Evolutionary conservation across 1,140 invertebrate species (phyloP).

Genomic region (Microplitis demolitor): DNA sequence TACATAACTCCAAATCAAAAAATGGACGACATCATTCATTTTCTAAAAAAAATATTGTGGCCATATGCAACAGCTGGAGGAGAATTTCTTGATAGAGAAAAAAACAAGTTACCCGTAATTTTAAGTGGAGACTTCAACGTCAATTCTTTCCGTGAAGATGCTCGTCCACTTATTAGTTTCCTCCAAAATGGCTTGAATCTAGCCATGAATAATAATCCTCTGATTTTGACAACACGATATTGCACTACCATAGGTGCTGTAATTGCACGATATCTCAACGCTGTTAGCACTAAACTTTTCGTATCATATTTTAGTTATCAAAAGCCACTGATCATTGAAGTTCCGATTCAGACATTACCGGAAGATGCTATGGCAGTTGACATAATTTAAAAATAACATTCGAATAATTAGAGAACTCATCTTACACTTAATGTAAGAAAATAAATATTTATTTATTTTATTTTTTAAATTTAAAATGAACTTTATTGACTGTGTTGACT

Average conservation of each 20-base stretch:
- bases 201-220: background rate
- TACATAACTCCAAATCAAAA: background rate
- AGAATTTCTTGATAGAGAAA: background rate
- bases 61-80: conserved; percentile 2
- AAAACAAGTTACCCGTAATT: conserved; percentile 1
- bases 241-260: background rate
- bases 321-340: no score
- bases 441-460: no score
- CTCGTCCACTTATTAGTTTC: background rate
- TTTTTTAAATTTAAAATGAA: no score
- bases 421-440: no score
- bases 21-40: background rate
- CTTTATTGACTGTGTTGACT: no score
- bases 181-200: background rate
- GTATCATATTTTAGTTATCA: no score
- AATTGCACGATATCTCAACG: no score
- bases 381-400: no score
- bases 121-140: conserved; percentile 19
- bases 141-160: background rate
- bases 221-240: background rate
- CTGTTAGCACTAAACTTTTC: no score
- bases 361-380: no score
- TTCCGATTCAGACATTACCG: no score
- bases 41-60: background rate
- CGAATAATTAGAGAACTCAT: no score